These are phyloP conservation scores for Myotis brandtii DNA, from an alignment of 2,113 vertebrate genomes.

Conservation along the genomic window DNA sequence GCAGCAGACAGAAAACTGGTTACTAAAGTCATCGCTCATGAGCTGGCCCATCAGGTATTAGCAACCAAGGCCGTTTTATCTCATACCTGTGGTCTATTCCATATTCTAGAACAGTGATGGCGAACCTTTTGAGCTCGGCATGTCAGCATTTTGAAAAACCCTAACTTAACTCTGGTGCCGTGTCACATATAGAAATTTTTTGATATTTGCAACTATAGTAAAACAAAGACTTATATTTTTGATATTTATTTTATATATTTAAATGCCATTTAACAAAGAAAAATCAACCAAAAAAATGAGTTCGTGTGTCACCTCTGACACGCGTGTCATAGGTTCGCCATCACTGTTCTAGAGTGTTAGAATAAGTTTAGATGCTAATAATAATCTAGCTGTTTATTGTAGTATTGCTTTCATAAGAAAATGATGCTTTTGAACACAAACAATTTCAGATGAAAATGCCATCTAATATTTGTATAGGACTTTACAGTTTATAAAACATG, in stretches of 20 bases:
- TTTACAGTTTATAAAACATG: conserved; percentile 13
- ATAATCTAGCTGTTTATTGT: background rate
- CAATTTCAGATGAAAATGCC: conserved; percentile 39
- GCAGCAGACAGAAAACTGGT: conserved; percentile 92
- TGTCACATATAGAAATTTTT: too few species aligned
- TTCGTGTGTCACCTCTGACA: too few species aligned
- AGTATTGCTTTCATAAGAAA: conserved; percentile 51
- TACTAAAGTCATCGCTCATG: conserved; percentile 94
- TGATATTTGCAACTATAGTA: too few species aligned
- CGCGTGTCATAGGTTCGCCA: too few species aligned
- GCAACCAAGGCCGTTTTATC: background rate
- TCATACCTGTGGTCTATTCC: background rate
- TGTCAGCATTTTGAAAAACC: too few species aligned
- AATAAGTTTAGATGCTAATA: background rate
- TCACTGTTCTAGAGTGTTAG: background rate
- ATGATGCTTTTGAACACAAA: background rate
- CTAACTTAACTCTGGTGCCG: too few species aligned
- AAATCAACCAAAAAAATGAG: too few species aligned
- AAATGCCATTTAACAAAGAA: too few species aligned
- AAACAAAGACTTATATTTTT: too few species aligned
- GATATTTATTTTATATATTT: too few species aligned
- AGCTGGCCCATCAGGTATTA: conserved; percentile 96
- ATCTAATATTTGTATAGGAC: background rate
- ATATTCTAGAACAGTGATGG: background rate
- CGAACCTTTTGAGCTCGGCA: too few species aligned